A percentile compares a stretch with the other conserved stretches of the same genome.
Evolutionary conservation across 1,140 invertebrate species (phyloP).

Genomic region (Leptinotarsa undecemlineata): DNA sequence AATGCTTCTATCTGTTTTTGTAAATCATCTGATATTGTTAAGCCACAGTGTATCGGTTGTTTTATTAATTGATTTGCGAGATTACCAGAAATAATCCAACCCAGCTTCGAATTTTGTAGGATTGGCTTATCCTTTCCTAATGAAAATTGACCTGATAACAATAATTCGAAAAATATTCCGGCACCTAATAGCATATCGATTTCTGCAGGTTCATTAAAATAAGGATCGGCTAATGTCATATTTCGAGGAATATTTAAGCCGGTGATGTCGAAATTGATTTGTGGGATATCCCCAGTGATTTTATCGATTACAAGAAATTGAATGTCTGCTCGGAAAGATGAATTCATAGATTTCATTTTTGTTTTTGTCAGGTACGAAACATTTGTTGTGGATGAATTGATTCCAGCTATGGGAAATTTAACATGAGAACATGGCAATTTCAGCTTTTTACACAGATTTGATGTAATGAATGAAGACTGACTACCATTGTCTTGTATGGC

Average conservation of each 20-base stretch:
- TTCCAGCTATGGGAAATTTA: slow-evolving; percentile 12
- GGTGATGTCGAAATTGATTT: slow-evolving; percentile 12
- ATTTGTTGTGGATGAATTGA: slow-evolving; percentile 9
- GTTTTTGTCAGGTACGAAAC: slow-evolving; percentile 4
- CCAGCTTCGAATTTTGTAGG: slow-evolving; percentile 27
- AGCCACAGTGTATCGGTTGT: neutral
- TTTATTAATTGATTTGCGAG: neutral
- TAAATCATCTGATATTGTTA: neutral
- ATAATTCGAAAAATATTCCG: slow-evolving; percentile 22
- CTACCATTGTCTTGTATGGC: slow-evolving; percentile 23
- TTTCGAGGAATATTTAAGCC: slow-evolving; percentile 11
- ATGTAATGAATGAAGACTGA: slow-evolving; percentile 22
- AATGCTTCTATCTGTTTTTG: slow-evolving; percentile 16
- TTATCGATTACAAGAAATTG: slow-evolving; percentile 33
- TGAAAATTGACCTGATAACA: slow-evolving; percentile 16
- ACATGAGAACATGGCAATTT: slow-evolving; percentile 6
- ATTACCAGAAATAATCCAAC: slow-evolving; percentile 25
- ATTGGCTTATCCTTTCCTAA: slow-evolving; percentile 21
- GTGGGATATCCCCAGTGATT: slow-evolving; percentile 28
- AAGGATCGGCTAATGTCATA: slow-evolving; percentile 21
- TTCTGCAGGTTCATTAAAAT: slow-evolving; percentile 16
- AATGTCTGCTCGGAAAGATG: slow-evolving; percentile 32
- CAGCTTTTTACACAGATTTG: slow-evolving; percentile 4
- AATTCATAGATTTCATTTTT: slow-evolving; percentile 26
- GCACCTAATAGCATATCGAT: slow-evolving; percentile 27